These are phyloP conservation scores for Triops longicaudatus DNA, from an alignment of 1,140 invertebrate species.

Conservation along the genomic window DNA sequence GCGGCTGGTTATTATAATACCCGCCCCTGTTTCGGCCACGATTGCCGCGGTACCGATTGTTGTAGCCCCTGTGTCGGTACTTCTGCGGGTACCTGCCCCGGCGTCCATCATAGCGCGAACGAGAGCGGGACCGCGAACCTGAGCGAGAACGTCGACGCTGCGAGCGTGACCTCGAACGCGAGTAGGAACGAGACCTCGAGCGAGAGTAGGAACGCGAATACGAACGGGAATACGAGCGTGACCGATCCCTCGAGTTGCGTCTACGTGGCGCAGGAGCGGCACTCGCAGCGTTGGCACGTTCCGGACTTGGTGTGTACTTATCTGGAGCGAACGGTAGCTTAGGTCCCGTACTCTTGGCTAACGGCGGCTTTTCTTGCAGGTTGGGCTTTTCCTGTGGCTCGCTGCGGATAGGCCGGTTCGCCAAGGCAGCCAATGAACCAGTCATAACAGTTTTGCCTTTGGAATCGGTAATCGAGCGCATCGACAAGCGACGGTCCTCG, in stretches of 20 bases:
- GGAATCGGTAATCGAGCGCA: not conserved
- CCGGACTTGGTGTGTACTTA: conserved; percentile 11
- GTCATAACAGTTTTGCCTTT: conserved; percentile 4
- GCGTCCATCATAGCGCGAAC: conserved; percentile 16
- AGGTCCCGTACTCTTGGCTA: not conserved
- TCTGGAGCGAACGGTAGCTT: not conserved
- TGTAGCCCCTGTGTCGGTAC: conserved; percentile 6
- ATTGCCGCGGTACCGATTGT: conserved; percentile 20
- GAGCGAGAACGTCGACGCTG: conserved; percentile 28
- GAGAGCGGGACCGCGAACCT: conserved; percentile 27
- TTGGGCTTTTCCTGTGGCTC: not conserved
- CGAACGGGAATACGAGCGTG: conserved; percentile 23
- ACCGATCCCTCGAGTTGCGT: conserved; percentile 15
- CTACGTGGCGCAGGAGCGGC: conserved; percentile 18
- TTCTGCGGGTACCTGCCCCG: conserved; percentile 25
- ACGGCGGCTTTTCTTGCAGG: not conserved
- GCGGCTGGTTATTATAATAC: conserved; percentile 19
- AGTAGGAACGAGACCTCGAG: conserved; percentile 33
- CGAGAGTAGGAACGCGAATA: conserved; percentile 34
- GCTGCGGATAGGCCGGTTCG: not conserved
- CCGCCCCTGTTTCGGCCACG: conserved; percentile 17
- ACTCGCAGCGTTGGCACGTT: not conserved
- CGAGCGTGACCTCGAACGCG: conserved; percentile 35
- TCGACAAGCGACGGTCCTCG: not conserved
- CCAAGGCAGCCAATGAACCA: not conserved